Evolutionary conservation across 2,888 invertebrate genomes (phyloP), one percentile per base, ranked within the genome.

Genomic region (Torymus aiolomorphi): DNA sequence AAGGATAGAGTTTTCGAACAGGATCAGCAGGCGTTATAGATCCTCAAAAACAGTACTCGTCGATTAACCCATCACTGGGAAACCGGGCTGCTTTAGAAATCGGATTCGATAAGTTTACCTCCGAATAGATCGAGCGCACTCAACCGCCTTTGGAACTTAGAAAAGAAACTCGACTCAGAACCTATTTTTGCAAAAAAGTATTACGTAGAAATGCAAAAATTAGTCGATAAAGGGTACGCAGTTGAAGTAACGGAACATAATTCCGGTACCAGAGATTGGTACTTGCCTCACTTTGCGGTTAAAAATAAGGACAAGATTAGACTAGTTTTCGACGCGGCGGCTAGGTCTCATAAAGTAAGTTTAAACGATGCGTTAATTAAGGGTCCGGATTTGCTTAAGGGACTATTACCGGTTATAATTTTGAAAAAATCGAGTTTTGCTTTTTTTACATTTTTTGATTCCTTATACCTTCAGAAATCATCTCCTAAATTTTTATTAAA

Each of bases 281-380:
- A 83, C 71, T 71, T 85, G 18, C 85, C 85, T 12, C 84, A 85
- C 66, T 84, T 84, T 69, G 82, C 83, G 0, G 85, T 86, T 0
- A 0, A 11, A 31, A 70, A 70, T 18, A n/a, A n/a, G n/a, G n/a
- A n/a, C n/a, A n/a, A n/a, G n/a, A n/a, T n/a, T n/a, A n/a, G n/a
- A n/a, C n/a, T n/a, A n/a, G n/a, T n/a, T n/a, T n/a, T n/a, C n/a
- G n/a, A n/a, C n/a, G n/a, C n/a, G n/a, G n/a, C n/a, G n/a, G n/a
- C n/a, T n/a, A n/a, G n/a, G n/a, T n/a, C n/a, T n/a, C n/a, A n/a
- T n/a, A n/a, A n/a, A n/a, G n/a, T n/a, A n/a, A n/a, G n/a, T n/a
- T n/a, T n/a, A n/a, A n/a, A n/a, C n/a, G n/a, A n/a, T n/a, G n/a
- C n/a, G n/a, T n/a, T n/a, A n/a, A n/a, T n/a, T n/a, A n/a, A n/a